Evolutionary conservation across 1,140 invertebrate species (phyloP).

Genomic region (Ganaspis sp.): DNA sequence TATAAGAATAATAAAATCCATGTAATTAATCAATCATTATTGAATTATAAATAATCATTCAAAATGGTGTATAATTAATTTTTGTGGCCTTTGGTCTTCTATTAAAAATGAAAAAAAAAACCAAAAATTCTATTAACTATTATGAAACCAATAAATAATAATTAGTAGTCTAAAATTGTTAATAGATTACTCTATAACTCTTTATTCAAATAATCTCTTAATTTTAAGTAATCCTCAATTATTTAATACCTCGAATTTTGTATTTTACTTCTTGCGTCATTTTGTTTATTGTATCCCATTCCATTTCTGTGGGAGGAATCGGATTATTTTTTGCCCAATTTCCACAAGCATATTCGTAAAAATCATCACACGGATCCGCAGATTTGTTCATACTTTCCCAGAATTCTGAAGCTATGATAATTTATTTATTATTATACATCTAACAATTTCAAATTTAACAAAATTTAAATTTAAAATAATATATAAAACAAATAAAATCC

Average conservation of each 20-base stretch:
- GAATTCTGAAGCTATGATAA: slow-evolving; percentile 36
- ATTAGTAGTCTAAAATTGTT: too few species aligned
- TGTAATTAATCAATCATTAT: too few species aligned
- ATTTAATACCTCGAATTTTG: slow-evolving; percentile 32
- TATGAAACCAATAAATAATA: too few species aligned
- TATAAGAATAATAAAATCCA: too few species aligned
- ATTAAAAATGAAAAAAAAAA: too few species aligned
- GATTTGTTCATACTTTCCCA: slow-evolving; percentile 38
- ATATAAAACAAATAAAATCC: background rate
- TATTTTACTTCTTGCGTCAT: slow-evolving; percentile 31
- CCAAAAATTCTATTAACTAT: too few species aligned
- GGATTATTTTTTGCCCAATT: slow-evolving; percentile 30
- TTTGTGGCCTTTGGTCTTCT: too few species aligned
- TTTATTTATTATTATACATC: background rate
- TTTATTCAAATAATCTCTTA: too few species aligned
- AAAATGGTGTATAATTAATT: too few species aligned
- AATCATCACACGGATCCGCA: slow-evolving; percentile 42
- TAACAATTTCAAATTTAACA: background rate
- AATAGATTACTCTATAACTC: too few species aligned
- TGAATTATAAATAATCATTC: too few species aligned
- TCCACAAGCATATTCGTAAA: slow-evolving; percentile 41
- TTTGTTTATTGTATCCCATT: slow-evolving; percentile 29
- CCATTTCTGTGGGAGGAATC: slow-evolving; percentile 31
- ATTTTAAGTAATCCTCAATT: background rate
- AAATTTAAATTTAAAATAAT: background rate